A percentile compares a stretch with the other conserved stretches of the same genome.
Conservation (phyloP, 2,888 invertebrate genomes). For the Onchidella celtica region DNA sequence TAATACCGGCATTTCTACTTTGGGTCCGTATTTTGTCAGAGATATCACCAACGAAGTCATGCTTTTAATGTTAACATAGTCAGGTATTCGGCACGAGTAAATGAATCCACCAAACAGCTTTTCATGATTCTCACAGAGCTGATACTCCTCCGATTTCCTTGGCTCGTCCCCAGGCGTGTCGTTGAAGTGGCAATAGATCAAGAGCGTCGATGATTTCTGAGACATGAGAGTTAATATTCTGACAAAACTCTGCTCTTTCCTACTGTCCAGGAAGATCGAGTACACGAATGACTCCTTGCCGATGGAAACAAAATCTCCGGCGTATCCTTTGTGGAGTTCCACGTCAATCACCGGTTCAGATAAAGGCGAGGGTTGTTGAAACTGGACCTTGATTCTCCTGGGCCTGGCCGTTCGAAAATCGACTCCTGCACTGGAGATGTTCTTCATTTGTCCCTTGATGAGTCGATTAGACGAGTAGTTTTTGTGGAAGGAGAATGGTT, state of each 20-base stretch:
- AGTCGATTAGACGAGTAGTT: neutral
- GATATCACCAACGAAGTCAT: neutral
- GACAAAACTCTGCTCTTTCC: slow-evolving; percentile 58
- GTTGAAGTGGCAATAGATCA: slow-evolving; percentile 61
- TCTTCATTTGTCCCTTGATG: neutral
- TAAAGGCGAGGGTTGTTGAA: slow-evolving; percentile 9
- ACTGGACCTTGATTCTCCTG: neutral
- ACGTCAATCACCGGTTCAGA: slow-evolving; percentile 8
- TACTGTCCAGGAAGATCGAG: slow-evolving; percentile 73
- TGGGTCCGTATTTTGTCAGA: slow-evolving; percentile 1
- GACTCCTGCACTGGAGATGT: neutral
- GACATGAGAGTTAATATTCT: slow-evolving; percentile 63
- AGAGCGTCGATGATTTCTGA: slow-evolving; percentile 52
- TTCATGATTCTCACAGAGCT: slow-evolving; percentile 75
- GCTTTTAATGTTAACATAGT: slow-evolving; percentile 22
- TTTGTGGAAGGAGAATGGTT: neutral
- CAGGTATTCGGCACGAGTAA: slow-evolving; percentile 65
- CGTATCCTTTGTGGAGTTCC: neutral
- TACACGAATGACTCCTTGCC: slow-evolving; percentile 61
- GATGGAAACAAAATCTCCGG: slow-evolving; percentile 43
- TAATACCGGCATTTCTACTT: neutral
- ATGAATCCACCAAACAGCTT: slow-evolving; percentile 71
- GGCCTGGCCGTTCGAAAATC: neutral
- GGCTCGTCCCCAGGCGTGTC: slow-evolving; percentile 10
- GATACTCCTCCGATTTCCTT: slow-evolving; percentile 60